Conservation (phyloP, 2,113 vertebrate genomes). For the Pungitius pungitius region DNA sequence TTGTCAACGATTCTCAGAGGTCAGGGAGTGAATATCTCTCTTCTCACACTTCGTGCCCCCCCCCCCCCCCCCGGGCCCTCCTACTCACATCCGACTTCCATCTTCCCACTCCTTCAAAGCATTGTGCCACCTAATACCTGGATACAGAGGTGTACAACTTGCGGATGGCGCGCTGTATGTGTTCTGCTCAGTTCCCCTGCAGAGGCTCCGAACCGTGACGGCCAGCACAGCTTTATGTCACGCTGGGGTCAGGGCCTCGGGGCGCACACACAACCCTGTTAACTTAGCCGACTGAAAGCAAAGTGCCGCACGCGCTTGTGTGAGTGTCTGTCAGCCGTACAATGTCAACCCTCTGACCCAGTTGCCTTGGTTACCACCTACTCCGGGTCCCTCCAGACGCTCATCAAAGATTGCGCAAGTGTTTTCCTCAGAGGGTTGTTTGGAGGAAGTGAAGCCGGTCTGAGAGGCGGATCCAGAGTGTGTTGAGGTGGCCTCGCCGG, state of each 20-base stretch:
- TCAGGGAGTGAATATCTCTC: constrained; percentile 33
- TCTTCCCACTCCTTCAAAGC: constrained; percentile 10
- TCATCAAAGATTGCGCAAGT: constrained; percentile 31
- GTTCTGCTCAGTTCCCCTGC: constrained; percentile 9
- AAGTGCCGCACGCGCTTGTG: constrained; percentile 13
- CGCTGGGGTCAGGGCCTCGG: constrained; percentile 21
- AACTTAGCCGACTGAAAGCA: constrained; percentile 25
- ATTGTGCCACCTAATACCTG: constrained; percentile 15
- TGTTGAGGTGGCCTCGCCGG: constrained; percentile 18
- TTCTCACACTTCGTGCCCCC: neutral
- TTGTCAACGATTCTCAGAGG: constrained; percentile 37
- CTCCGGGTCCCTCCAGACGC: constrained; percentile 26
- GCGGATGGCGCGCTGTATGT: constrained; percentile 3
- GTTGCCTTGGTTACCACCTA: constrained; percentile 67
- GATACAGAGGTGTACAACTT: constrained; percentile 13
- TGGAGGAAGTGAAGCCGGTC: neutral
- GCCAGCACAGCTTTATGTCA: constrained; percentile 24
- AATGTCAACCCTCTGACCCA: constrained; percentile 59
- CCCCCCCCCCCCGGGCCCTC: constrained; percentile 5
- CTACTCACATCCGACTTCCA: neutral
- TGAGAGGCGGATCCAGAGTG: constrained; percentile 6
- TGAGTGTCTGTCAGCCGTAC: constrained; percentile 56
- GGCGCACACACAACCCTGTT: constrained; percentile 21
- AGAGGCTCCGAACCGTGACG: constrained; percentile 8
- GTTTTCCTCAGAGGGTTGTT: constrained; percentile 28